Evolutionary conservation across 1,140 invertebrate genomes (phyloP), one percentile per base, ranked within the genome.

Genomic region (Tachypleus tridentatus): DNA sequence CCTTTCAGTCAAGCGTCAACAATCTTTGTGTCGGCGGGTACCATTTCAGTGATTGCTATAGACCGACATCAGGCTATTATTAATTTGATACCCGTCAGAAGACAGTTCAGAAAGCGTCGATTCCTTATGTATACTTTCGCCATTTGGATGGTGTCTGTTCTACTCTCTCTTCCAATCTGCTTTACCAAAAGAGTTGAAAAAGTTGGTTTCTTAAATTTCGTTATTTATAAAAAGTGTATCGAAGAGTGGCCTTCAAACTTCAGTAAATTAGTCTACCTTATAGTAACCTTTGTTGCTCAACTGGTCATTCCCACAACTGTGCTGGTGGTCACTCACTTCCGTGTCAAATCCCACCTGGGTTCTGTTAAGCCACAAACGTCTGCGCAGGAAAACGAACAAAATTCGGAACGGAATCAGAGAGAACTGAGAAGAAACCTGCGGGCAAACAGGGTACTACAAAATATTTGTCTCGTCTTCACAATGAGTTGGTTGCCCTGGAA

Each of bases 1-100:
- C 80, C 81, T 4, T 78, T 80, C 70, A 73, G 82, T 6, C 81
- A 83, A 69, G 82, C 81, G 4, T 79, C 80, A 51, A 84, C 83
- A 70, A 80, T 84, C n/a, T 82, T 83, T 70, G 81, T 84, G 5
- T 82, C 82, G 0, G 81, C 82, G 4, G 80, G 81, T 29, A 83
- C 82, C 60, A 83, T 84, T 50, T 82, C 81, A 0, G 82, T 80
- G 11, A 84, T 84, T 47, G 82, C 83, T 3, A 72, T 84, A 0
- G 82, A 84, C 70, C 75, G 83, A n/a, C 83, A 78, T 66, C 74
- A 80, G 70, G 80, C 81, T 9, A 82, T 83, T 11, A 29, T 61
- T n/a, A 61, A 49, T 51, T 8, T 70, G 79, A 82, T 4, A 75
- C 76, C 70, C 67, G 11, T 78, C 75, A 64, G 74, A 63, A 75